Evolutionary conservation across 2,888 invertebrate genomes (phyloP), one percentile per base, ranked within the genome.

Genomic region (Pyrochroa serraticornis): DNA sequence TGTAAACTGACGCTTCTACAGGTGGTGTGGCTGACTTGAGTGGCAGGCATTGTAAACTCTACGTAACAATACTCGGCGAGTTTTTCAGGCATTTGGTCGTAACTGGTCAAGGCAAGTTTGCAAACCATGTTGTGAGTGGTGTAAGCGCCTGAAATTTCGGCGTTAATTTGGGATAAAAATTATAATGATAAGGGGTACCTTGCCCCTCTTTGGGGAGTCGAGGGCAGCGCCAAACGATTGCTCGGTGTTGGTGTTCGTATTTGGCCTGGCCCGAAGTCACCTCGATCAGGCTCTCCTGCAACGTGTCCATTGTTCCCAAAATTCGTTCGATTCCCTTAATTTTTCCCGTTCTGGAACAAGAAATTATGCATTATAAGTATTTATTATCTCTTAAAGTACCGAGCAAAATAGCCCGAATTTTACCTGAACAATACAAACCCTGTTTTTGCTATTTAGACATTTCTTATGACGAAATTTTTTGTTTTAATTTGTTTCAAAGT

Each of bases 41-140:
- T 95, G 65, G 95, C 92, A 33, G 99, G 98, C 98, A 99, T 99
- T 43, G 96, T 97, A 81, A 97, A 99, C 81, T 98, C 97, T 32
- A 98, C 96, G 77, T 87, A 87, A 69, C 93, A 93, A 79, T 87
- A 90, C 67, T 91, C 91, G 60, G 95, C 90, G 77, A 97, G 85
- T 78, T 92, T 89, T 64, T 94, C 95, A 22, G 99, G 99, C 75
- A 98, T 89, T 82, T 97, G 93, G 82, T 99, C 99, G 82, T 94
- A 99, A 43, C 95, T 95, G 13, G 97, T 97, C 65, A 99, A 85
- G 61, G 95, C 94, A 85, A 99, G 89, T 61, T 93, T 89, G 75
- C 96, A 94, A 63, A 93, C 92, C 82, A 99, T 87, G 78, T 96
- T 90, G 83, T 99, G 98, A 12, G 93, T 95, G 62, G 98, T 98